A percentile compares a stretch with the other conserved stretches of the same genome.
Evolutionary conservation across 2,888 invertebrate genomes (phyloP).

Genomic region (Lasioglossum calceatum): DNA sequence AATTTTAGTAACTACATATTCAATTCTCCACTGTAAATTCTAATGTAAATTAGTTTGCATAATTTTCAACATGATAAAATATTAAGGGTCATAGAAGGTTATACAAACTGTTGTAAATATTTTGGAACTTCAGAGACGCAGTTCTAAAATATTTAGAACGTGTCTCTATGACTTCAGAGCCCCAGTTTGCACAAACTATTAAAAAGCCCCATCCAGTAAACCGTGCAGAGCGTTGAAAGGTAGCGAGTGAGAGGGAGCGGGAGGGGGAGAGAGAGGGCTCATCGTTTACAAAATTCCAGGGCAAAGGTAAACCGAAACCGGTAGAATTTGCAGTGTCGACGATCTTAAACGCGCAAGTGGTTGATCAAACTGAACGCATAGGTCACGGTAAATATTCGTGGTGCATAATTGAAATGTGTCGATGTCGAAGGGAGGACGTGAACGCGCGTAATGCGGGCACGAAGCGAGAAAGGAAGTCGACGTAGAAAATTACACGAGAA

Average conservation of each 20-base stretch:
- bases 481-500: conserved; percentile 34
- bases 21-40: no score
- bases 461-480: conserved; percentile 28
- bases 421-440: conserved; percentile 44
- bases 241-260: neutral
- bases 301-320: neutral
- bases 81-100: neutral
- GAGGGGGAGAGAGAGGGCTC: neutral
- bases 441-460: conserved; percentile 16
- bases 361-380: conserved; percentile 49
- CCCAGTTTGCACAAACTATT: neutral
- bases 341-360: conserved; percentile 34
- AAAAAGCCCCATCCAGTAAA: neutral
- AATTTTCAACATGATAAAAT: neutral
- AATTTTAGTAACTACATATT: neutral
- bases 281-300: conserved; percentile 6
- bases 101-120: neutral
- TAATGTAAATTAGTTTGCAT: neutral
- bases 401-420: conserved; percentile 62
- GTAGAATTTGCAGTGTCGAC: conserved; percentile 26
- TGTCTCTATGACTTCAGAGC: neutral
- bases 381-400: conserved; percentile 61
- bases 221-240: neutral
- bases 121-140: neutral
- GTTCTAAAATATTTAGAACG: neutral